Evolutionary conservation across 2,113 vertebrate genomes (phyloP).

Genomic region (Gadus chalcogrammus): DNA sequence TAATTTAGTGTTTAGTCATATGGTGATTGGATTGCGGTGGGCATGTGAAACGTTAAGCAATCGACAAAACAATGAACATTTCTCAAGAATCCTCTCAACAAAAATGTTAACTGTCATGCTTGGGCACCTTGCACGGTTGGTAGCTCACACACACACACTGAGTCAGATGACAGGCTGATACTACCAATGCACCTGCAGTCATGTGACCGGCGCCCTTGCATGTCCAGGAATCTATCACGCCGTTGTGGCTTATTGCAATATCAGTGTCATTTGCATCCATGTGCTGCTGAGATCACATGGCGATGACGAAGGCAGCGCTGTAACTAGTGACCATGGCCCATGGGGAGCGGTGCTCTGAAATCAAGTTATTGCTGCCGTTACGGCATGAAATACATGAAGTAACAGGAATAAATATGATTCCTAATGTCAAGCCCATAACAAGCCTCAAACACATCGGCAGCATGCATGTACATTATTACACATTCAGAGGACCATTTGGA

Average conservation of each 20-base stretch:
- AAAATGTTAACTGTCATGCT: constrained; percentile 56
- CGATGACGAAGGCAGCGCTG: constrained; percentile 37
- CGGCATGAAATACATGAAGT: background rate
- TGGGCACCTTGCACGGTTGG: constrained; percentile 40
- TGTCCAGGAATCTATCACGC: constrained; percentile 43
- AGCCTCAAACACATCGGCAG: too few species aligned
- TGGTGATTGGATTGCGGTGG: too few species aligned
- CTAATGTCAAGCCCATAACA: too few species aligned
- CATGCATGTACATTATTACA: too few species aligned
- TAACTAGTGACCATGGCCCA: constrained; percentile 2
- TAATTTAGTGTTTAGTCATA: too few species aligned
- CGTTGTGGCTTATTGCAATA: constrained; percentile 29
- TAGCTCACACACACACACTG: constrained; percentile 4
- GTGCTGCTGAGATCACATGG: constrained; percentile 22
- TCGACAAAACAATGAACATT: constrained; percentile 21
- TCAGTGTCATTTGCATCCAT: constrained; percentile 46
- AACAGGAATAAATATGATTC: too few species aligned
- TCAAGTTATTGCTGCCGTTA: constrained; percentile 9
- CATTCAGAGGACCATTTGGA: too few species aligned
- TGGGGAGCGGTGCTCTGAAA: constrained; percentile 13
- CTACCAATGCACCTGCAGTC: background rate
- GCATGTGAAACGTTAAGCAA: too few species aligned
- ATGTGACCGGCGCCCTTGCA: constrained; percentile 43
- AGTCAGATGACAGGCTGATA: background rate
- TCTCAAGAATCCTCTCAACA: constrained; percentile 40